Base-by-base conservation (phyloP, 2,113 vertebrate genomes). In the Cephalopholis sonnerati region DNA sequence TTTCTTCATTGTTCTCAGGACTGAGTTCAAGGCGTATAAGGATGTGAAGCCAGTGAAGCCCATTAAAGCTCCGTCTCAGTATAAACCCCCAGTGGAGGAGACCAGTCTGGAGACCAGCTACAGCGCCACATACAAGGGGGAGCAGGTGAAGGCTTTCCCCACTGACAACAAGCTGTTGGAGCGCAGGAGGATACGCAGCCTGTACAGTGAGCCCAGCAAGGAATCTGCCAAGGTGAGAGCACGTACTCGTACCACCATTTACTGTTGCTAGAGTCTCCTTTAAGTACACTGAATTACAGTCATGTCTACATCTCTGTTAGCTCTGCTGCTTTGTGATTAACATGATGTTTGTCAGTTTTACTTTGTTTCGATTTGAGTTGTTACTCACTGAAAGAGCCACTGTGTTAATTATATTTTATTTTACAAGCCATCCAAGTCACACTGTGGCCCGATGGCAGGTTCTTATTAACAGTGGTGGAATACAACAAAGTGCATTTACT, bases 141-240 rank as follows among this genome's bases (percentile, higher is more conserved):
- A 99, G 91, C 95, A 96, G 92, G 96, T 85, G 58, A 97, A 98
- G 84, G 89, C 83, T 29, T 87, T 85, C 11, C 85, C 96, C n/a
- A 86, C 92, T 0, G 97, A 99, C 89, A 99, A 98, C 94, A 99
- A 99, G 94, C 73, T 93, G 82, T 75, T 93, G 27, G 98, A 99
- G 3, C 97, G 97, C 91, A 94, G 98, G 80, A 97, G 98, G 95
- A 97, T 99, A 97, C 97, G 98, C 90, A 99, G 97, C 90, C 95
- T 99, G 84, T 99, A 99, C 93, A 98, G 94, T 0, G 97, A 99
- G 48, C 97, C 97, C 0, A 39, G 96, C 91, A 98, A 97, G 94
- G 98, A 98, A 70, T 51, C 94, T 0, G 70, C 94, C 87, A 99
- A 98, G 97, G 98, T 99, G 94, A 96, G 96, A 29, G 48, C 63